Evolutionary conservation across 1,140 invertebrate genomes (phyloP), one percentile per base, ranked within the genome.

Genomic region (Neodiprion virginianus): DNA sequence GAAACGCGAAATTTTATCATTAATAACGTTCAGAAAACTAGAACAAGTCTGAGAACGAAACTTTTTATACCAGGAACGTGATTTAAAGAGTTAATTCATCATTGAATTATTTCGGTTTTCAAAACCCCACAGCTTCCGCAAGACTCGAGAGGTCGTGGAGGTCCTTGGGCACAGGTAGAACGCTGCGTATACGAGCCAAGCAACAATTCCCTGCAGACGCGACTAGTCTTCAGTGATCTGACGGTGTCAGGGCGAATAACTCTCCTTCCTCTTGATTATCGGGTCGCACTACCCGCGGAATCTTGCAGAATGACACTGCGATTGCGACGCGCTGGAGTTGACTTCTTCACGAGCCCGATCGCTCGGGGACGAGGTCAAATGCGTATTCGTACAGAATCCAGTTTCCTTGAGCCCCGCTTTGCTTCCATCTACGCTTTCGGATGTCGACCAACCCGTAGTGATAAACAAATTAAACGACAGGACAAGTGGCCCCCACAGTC

Each of bases 381-480:
- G 82, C 92, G 93, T 49, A 93, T 95, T 5, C 91, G 93, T 81
- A 95, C 94, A 0, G 93, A 95, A 79, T 95, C 94, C 0, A 94
- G 94, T 79, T 95, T 95, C 76, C 89, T 95, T 0, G 94, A 96
- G 81, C 94, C 94, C 0, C 92, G 94, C 47, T 95, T 95, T 76
- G 93, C 95, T 23, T 95, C 94, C 12, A 94, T 96, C 0, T 95
- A 95, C 81, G 94, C 94, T 1, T 95, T 95, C 71, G 94, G 94
- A 1, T 96, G 95, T 81, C 80, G 79, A n/a, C 78, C 83, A 9
- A 78, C 79, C 8, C 81, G 86, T 11, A 53, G 77, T 23, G 85
- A 86, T 28, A 87, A 86, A 67, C 84, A 88, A 53, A 86, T 88
- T 28, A 87, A 88, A 48, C 76, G 87, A 11, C 83, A 85, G 7